phyloP scores from a whole-genome alignment of 2,888 invertebrate species.

The Prosopocoilus inquinatus region DNA sequence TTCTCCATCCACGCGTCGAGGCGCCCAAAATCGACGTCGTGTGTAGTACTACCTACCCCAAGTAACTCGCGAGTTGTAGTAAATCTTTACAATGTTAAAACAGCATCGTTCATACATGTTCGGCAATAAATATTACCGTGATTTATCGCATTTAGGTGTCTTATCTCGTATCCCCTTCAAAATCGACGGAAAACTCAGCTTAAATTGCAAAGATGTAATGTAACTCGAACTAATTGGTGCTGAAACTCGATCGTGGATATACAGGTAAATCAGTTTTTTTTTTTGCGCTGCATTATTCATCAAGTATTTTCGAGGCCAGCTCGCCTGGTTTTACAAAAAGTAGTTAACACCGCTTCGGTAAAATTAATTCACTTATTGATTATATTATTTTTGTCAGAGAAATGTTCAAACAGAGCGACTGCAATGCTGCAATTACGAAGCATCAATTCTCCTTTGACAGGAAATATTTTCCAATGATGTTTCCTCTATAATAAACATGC shows the following conservation, averaged over 20 bases:
- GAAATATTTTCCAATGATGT: too few relatives aligned
- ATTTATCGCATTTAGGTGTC: background rate
- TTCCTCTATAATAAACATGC: too few relatives aligned
- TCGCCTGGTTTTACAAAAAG: background rate
- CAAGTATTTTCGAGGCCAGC: background rate
- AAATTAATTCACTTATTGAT: slow-evolving; percentile 9
- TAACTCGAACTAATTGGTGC: slow-evolving; percentile 3
- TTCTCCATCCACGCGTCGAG: slow-evolving; percentile 26
- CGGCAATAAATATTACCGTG: background rate
- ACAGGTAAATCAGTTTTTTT: background rate
- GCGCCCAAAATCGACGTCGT: slow-evolving; percentile 33
- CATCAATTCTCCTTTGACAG: too few relatives aligned
- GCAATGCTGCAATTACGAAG: slow-evolving; percentile 2
- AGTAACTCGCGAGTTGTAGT: slow-evolving; percentile 14
- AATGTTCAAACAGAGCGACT: background rate
- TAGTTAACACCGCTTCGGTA: background rate
- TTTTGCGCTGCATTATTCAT: background rate
- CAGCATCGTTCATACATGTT: background rate
- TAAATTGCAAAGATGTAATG: slow-evolving; percentile 9
- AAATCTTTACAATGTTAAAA: slow-evolving; percentile 13
- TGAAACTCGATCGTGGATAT: background rate
- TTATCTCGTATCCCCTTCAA: background rate
- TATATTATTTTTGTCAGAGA: slow-evolving; percentile 10
- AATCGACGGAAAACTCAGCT: background rate
- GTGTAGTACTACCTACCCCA: slow-evolving; percentile 18